Evolutionary conservation across 2,797 vertebrate genomes (phyloP).

Genomic region (Eospalax fontanierii): DNA sequence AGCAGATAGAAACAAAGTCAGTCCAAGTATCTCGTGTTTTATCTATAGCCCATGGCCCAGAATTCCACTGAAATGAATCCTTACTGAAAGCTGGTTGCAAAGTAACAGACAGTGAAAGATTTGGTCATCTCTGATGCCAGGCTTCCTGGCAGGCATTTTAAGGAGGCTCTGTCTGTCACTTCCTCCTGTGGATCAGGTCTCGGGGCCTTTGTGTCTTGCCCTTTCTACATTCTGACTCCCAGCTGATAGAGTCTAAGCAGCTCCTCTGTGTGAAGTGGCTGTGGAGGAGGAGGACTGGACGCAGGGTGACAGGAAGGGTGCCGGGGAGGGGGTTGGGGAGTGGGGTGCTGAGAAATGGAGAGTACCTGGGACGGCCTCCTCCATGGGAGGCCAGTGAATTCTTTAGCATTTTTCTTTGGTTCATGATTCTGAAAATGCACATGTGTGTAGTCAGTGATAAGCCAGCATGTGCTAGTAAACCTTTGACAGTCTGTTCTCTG

Average conservation of each 20-base stretch:
- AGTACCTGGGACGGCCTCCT: background rate
- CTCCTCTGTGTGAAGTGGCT: background rate
- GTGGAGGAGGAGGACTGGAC: background rate
- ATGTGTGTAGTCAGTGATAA: background rate
- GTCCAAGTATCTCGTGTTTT: background rate
- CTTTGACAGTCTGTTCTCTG: conserved; percentile 4
- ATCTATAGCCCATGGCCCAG: background rate
- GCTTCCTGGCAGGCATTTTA: background rate
- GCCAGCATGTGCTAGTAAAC: background rate
- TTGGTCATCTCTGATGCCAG: background rate
- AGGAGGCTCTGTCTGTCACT: background rate
- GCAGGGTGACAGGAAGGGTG: background rate
- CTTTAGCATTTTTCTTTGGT: conserved; percentile 41
- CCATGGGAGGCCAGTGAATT: background rate
- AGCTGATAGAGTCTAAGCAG: background rate
- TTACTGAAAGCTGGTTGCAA: background rate
- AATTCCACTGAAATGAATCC: conserved; percentile 1
- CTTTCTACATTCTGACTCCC: background rate
- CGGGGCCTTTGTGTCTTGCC: background rate
- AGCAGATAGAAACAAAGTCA: background rate
- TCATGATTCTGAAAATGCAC: conserved; percentile 33
- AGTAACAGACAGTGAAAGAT: background rate
- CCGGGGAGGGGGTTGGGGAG: no score
- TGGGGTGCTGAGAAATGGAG: background rate
- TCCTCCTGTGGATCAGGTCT: background rate